Conservation (phyloP, 2,113 vertebrate species). For the Anhinga anhinga region DNA sequence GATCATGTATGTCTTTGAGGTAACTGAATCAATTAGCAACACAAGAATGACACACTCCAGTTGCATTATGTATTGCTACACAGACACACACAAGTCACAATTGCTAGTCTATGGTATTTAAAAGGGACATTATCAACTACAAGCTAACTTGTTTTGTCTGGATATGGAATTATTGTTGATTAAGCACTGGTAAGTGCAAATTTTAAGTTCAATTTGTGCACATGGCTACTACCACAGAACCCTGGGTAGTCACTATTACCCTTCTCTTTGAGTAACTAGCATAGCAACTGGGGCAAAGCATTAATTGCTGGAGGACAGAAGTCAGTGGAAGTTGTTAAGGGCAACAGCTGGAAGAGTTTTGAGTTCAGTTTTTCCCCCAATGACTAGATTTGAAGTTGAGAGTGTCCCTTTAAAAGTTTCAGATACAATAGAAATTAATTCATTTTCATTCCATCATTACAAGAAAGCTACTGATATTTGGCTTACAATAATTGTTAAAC, state of each 20-base stretch:
- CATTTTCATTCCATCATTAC: neutral
- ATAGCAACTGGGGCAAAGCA: neutral
- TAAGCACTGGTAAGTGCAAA: neutral
- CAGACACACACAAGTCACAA: neutral
- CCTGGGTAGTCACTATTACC: neutral
- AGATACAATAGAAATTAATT: neutral
- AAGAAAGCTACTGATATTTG: neutral
- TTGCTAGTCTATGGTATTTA: neutral
- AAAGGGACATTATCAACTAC: slow-evolving; percentile 37
- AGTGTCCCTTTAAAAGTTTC: slow-evolving; percentile 2
- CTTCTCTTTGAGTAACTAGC: neutral
- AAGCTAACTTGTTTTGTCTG: neutral
- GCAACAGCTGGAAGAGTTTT: neutral
- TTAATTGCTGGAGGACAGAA: neutral
- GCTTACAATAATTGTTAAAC: neutral
- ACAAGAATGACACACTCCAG: neutral
- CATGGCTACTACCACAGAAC: neutral
- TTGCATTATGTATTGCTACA: neutral
- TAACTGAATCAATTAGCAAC: neutral
- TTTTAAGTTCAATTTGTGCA: neutral
- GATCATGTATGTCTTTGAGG: neutral
- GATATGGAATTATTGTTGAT: neutral
- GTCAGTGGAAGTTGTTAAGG: neutral
- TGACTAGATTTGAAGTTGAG: neutral
- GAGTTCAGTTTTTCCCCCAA: neutral